phyloP scores from a whole-genome alignment of 1,140 invertebrate species.

The Cherax quadricarinatus region DNA sequence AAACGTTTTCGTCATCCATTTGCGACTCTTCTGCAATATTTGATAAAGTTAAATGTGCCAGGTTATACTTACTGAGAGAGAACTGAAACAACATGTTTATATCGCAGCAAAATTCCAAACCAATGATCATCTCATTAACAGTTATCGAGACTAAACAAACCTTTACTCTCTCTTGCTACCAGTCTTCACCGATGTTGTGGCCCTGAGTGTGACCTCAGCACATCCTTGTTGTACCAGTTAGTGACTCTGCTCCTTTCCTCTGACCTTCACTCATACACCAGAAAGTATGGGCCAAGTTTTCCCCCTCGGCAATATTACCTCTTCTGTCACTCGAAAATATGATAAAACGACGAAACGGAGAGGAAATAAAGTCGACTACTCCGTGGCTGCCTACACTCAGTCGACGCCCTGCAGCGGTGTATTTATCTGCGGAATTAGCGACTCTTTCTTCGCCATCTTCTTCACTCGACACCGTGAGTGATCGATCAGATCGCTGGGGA shows the following conservation, averaged over 20 bases:
- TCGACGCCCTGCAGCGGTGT: background rate
- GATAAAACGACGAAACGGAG: background rate
- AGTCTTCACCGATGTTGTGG: background rate
- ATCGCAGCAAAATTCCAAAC: background rate
- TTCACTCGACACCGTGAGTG: background rate
- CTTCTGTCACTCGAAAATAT: background rate
- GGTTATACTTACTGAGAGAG: too few relatives aligned
- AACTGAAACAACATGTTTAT: too few relatives aligned
- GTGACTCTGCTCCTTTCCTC: background rate
- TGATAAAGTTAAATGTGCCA: background rate
- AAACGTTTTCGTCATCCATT: background rate
- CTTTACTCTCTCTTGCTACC: slow-evolving; percentile 4
- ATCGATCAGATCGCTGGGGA: background rate
- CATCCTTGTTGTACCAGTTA: slow-evolving; percentile 5
- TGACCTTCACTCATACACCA: background rate
- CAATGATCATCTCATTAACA: background rate
- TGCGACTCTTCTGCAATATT: background rate
- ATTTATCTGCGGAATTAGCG: background rate
- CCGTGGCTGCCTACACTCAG: background rate
- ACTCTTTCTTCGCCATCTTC: background rate
- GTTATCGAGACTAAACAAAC: slow-evolving; percentile 21
- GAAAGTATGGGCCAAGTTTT: background rate
- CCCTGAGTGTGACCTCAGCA: background rate
- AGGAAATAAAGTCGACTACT: background rate
- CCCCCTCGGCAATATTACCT: background rate